phyloP scores from a whole-genome alignment of 2,888 invertebrate genomes.

The Euphydryas editha region DNA sequence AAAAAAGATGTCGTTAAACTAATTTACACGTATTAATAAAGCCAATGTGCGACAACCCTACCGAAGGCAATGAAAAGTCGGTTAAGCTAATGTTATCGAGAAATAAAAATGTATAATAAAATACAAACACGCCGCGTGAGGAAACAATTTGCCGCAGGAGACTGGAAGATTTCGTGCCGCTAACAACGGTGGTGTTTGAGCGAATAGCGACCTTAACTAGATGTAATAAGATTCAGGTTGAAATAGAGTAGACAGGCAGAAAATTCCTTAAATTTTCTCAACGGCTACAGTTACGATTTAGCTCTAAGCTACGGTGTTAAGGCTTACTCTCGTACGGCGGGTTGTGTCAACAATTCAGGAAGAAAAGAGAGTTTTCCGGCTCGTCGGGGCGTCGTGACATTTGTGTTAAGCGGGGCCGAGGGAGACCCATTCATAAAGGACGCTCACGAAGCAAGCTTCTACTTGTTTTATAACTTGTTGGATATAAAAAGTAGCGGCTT shows the following conservation, averaged over 20 bases:
- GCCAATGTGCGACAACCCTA: slow-evolving; percentile 70
- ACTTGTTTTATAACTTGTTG: slow-evolving; percentile 72
- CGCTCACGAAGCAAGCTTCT: slow-evolving; percentile 59
- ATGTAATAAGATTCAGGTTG: slow-evolving; percentile 56
- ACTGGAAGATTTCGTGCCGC: slow-evolving; percentile 80
- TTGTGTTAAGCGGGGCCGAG: slow-evolving; percentile 80
- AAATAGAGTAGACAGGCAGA: slow-evolving; percentile 54
- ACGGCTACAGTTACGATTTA: slow-evolving; percentile 42
- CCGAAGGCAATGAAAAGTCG: slow-evolving; percentile 82
- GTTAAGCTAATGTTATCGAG: slow-evolving; percentile 84
- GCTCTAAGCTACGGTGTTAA: slow-evolving; percentile 51
- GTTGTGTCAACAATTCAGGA: slow-evolving; percentile 70
- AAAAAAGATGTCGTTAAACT: slow-evolving; percentile 32
- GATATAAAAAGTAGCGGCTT: slow-evolving; percentile 45
- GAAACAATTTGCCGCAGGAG: slow-evolving; percentile 83
- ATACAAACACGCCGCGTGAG: slow-evolving; percentile 82
- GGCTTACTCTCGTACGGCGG: slow-evolving; percentile 53
- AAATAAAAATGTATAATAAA: slow-evolving; percentile 84
- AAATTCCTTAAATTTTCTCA: slow-evolving; percentile 79
- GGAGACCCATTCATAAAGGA: slow-evolving; percentile 78
- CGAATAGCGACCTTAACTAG: slow-evolving; percentile 47
- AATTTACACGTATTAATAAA: slow-evolving; percentile 39
- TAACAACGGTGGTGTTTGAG: slow-evolving; percentile 49
- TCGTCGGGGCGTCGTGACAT: slow-evolving; percentile 80
- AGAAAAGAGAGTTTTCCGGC: slow-evolving; percentile 83